These are phyloP conservation scores for Plagodis pulveraria DNA, from an alignment of 2,888 invertebrate species.

Conservation along the genomic window DNA sequence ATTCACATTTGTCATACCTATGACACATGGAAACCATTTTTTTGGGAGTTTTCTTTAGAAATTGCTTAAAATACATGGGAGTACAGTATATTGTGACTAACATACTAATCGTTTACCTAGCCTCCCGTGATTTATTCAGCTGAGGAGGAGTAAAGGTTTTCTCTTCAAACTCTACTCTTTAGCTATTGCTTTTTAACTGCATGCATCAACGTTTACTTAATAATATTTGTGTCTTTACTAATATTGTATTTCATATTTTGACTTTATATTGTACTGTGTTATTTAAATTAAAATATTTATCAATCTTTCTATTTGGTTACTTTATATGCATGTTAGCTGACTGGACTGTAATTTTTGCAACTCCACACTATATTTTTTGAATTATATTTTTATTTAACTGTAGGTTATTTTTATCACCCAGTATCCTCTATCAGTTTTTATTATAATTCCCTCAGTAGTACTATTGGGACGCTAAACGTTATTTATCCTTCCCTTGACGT, in stretches of 20 bases:
- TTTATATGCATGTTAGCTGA: too few relatives aligned
- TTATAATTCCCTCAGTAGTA: too few relatives aligned
- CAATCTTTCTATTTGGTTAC: too few relatives aligned
- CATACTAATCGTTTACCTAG: conserved; percentile 59
- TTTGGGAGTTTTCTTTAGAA: conserved; percentile 6
- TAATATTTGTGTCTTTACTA: not conserved
- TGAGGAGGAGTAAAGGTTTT: conserved; percentile 76
- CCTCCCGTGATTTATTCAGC: conserved; percentile 63
- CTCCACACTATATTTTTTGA: too few relatives aligned
- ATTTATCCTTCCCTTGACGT: too few relatives aligned
- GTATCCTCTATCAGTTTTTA: too few relatives aligned
- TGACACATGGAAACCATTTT: not conserved
- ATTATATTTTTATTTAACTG: too few relatives aligned
- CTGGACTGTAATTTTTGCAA: too few relatives aligned
- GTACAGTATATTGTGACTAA: conserved; percentile 54
- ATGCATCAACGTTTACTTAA: conserved; percentile 20
- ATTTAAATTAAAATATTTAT: too few relatives aligned
- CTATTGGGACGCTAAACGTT: too few relatives aligned
- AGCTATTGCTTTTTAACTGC: conserved; percentile 22
- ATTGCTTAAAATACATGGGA: not conserved
- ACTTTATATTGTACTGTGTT: too few relatives aligned
- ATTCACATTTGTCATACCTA: not conserved
- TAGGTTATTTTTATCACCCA: too few relatives aligned
- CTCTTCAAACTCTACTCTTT: conserved; percentile 33
- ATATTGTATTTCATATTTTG: not conserved